Evolutionary conservation across 2,113 vertebrate species (phyloP), one percentile per base, ranked within the genome.

Genomic region (Rana temporaria): DNA sequence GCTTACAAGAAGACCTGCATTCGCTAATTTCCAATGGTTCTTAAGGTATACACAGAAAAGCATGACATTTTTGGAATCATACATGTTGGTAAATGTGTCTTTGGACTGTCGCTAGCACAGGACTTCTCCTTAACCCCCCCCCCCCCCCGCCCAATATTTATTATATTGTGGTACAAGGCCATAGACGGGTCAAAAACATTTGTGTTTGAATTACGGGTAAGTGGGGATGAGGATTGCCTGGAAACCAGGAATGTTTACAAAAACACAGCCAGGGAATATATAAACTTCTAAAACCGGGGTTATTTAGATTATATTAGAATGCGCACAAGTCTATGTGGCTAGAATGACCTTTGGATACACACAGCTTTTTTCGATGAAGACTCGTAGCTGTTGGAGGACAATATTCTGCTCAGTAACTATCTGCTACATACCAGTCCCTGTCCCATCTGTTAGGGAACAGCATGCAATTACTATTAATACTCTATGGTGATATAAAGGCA

Each of bases 201-300:
- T 15, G 55, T 32, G 56, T 56, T 74, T 12, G 55, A 74, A 18
- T n/a, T n/a, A 6, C 38, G 20, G 71, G 18, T 59, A 55, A 56
- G 30, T 20, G 18, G 26, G 34, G 71, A 74, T 74, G 59, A 74
- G 42, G n/a, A 34, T 38, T 32, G 17, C n/a, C 55, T 74, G 55
- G 71, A 26, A 55, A 52, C 48, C 22, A 26, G 52, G 16, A 55
- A 71, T 55, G 34, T 74, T 76, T 76, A 63, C 73, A 76, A 48
- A 38, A 76, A 76, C 34, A 42, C 34, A 48, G 30, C 30, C 26
- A 59, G 57, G 59, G n/a, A n/a, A n/a, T 11, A 38, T 59, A 60
- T 55, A 74, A 74, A 74, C 71, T 20, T 60, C 34, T 59, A 59
- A 60, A 74, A 19, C n/a, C 57, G 38, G 55, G 19, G 32, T 26